Evolutionary conservation across 1,140 invertebrate genomes (phyloP), one percentile per base, ranked within the genome.

Genomic region (Battus philenor): DNA sequence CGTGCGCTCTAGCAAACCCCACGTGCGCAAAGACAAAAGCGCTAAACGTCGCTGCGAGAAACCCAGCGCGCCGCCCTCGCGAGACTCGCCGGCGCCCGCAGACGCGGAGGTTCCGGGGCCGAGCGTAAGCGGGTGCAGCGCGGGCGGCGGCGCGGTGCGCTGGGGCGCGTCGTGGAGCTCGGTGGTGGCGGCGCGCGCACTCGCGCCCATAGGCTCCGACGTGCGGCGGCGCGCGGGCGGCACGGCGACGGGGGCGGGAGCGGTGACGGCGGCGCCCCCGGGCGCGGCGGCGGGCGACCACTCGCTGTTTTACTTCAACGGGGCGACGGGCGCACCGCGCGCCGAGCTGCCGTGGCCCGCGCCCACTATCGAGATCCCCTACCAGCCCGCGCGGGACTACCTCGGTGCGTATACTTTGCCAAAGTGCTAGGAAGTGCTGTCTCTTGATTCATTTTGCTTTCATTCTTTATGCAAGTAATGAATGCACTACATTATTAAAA

Each of bases 281-380:
- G 15, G 27, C 12, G 18, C 32, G 36, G 60, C 3, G 54, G 59
- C 36, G 61, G 55, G 50, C 31, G 60, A 64, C 53, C 52, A 68
- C 55, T 68, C 67, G 16, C 51, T 76, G 44, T 76, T 76, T 61
- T 73, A 68, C 59, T 76, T 65, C 57, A 73, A 71, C 52, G 66
- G 61, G 11, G 58, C 54, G 12, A 30, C 51, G 13, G 50, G 47
- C 36, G 20, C 39, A 3, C 70, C 97, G 17, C 88, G 54, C 34
- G 24, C 24, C 11, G 53, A 54, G 22, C 48, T 53, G 45, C 17
- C 47, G 4, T 56, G 61, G 53, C 45, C 47, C 10, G 34, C 51
- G n/a, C 41, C 56, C 12, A 15, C 48, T 3, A 22, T 54, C 1
- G 54, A 59, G 12, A 31, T 45, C 1, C 45, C 56, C 0, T 57